Percentiles rank a stretch among this genome's conserved stretches.
Conservation (phyloP, 2,888 invertebrate species). For the Campoplex capitator region DNA sequence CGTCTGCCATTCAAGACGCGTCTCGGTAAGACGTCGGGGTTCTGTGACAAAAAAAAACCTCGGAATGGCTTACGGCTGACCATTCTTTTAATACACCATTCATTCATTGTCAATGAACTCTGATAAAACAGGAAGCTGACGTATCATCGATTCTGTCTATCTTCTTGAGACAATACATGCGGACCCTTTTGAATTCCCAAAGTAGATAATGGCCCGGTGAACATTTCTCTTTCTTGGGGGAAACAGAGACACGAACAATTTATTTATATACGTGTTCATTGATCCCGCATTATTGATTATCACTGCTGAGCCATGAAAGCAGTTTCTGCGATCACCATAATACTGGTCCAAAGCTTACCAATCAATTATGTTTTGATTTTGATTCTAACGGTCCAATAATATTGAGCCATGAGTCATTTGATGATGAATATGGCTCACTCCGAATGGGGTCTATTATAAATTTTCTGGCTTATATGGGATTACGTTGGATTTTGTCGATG, state of each 20-base stretch:
- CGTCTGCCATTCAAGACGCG: conserved; percentile 87
- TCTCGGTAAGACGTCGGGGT: conserved; percentile 81
- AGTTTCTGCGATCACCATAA: background rate
- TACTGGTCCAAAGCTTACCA: too few relatives aligned
- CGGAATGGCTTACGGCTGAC: background rate
- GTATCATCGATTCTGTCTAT: conserved; percentile 9
- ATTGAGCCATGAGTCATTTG: background rate
- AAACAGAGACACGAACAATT: background rate
- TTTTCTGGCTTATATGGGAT: background rate
- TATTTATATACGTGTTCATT: background rate
- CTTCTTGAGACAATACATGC: background rate
- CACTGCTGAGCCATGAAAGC: background rate
- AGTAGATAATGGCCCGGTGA: background rate
- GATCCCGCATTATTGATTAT: background rate
- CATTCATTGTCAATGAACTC: background rate
- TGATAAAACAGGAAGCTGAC: background rate
- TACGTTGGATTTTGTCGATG: background rate
- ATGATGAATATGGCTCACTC: background rate
- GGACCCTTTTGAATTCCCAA: background rate
- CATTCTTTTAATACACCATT: background rate
- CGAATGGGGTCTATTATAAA: background rate
- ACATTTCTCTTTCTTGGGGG: background rate
- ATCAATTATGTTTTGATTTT: background rate
- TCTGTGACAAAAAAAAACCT: conserved; percentile 72
- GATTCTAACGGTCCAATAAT: background rate